Base-by-base conservation (phyloP, 2,113 vertebrate species). In the Oryzias woworae region DNA sequence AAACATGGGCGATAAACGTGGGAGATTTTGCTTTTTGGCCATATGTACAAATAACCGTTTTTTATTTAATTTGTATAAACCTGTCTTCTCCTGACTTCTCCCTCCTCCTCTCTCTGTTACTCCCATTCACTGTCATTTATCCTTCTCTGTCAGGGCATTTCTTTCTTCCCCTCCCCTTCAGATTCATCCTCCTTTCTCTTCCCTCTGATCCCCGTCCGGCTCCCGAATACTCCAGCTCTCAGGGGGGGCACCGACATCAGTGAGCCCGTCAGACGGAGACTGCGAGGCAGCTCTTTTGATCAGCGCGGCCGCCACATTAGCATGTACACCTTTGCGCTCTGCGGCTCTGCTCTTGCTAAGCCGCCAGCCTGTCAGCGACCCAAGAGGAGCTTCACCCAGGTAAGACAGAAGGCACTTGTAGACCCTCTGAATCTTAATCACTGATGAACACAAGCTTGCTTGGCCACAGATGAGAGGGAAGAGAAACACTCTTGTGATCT, bases 211-310 rank as follows among this genome's bases (percentile, higher is more conserved):
- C 41, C 60, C 66, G 74, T 68, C 59, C 74, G 23, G 8, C 62
- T 75, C 53, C 62, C 71, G 52, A 6, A 18, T 20, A 63, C 60
- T 51, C 52, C 24, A 65, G 47, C 62, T 82, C 75, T 73, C 73
- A 20, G 53, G 66, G 67, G 26, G 73, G 44, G 17, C n/a, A 0
- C 12, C 3, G 0, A 41, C 69, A 66, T 81, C 63, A 78, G 67
- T 74, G 63, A 77, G 60, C 70, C 75, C 79, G 78, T 81, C 78
- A 72, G 65, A 80, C 31, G 55, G 53, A 62, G 68, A 43, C 55
- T 1, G 43, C 16, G 62, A 56, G 67, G 73, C 67, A 22, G 56
- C 62, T 73, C 84, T 82, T 89, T 91, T 87, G 84, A 89, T 88
- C 84, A 83, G 70, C 7, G 0, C 58, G 28, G 47, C 48, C 12